These are phyloP conservation scores for Prionace glauca DNA, from an alignment of 2,797 vertebrate species.

Conservation along the genomic window DNA sequence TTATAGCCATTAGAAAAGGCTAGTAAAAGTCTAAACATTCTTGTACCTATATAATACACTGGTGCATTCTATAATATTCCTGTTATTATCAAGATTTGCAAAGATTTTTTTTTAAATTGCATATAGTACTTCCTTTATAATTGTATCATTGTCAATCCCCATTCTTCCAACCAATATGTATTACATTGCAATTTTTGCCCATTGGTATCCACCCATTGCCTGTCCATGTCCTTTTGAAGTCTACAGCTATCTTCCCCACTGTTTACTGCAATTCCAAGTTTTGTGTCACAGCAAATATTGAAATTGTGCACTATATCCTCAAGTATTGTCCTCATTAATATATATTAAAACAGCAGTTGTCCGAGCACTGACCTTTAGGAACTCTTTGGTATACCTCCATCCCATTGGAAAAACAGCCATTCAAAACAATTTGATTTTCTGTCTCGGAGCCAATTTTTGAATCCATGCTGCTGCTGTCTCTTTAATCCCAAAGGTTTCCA, in stretches of 20 bases:
- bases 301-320: neutral
- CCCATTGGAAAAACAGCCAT: neutral
- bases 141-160: neutral
- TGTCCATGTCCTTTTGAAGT: neutral
- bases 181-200: neutral
- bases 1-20: neutral
- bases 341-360: neutral
- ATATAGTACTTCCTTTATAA: neutral
- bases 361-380: neutral
- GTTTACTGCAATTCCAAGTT: neutral
- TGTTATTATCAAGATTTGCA: neutral
- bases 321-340: neutral
- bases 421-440: neutral
- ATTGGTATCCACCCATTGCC: neutral
- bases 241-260: neutral
- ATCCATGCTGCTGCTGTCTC: neutral
- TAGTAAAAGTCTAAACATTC: neutral
- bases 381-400: neutral
- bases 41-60: neutral
- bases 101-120: neutral
- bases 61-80: neutral
- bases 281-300: neutral
- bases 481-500: neutral
- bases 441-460: neutral
- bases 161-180: neutral